Base-by-base conservation (phyloP, 2,888 invertebrate genomes). In the Pseudococcus viburni region DNA sequence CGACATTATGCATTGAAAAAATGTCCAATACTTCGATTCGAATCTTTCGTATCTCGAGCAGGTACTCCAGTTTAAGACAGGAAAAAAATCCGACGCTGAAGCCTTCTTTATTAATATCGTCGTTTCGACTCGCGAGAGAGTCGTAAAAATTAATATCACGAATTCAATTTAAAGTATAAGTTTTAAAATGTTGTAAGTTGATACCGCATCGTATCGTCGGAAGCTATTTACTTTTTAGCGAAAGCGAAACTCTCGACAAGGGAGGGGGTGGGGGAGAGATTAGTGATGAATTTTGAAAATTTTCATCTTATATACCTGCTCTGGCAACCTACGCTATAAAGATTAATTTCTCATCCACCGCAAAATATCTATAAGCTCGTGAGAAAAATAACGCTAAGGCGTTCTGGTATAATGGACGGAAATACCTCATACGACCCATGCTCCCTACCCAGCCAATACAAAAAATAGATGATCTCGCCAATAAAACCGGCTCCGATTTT, bases 401-500 rank as follows among this genome's bases (percentile, higher is more conserved):
- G 73, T 33, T 15, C 7, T n/a, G 6, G 9, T 42, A 46, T 42
- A 80, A 26, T 15, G 39, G 42, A 80, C 80, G 80, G 80, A 80
- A 80, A 80, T 80, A 42, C 80, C 26, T 33, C 80, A 80, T 42
- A 80, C 80, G n/a, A 39, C 42, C 42, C 80, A 42, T 19, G n/a
- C 12, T 7, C n/a, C 33, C 5, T 33, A 73, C 73, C 5, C 33
- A 5, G 33, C 9, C 19, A 68, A 11, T 22, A 33, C 12, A 15
- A 46, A 80, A 46, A 80, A 80, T 42, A 80, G 39, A 73, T 26
- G 26, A 73, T 73, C 68, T 73, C 68, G 68, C 33, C 33, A 73
- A 73, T 73, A 73, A 73, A 73, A 73, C 68, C 68, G 68, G 68
- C 68, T 73, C n/a, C 9, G 39, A 80, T 80, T 80, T 80, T 80